These are phyloP conservation scores for Scrobipalpa costella DNA, from an alignment of 2,888 invertebrate genomes.

Conservation along the genomic window DNA sequence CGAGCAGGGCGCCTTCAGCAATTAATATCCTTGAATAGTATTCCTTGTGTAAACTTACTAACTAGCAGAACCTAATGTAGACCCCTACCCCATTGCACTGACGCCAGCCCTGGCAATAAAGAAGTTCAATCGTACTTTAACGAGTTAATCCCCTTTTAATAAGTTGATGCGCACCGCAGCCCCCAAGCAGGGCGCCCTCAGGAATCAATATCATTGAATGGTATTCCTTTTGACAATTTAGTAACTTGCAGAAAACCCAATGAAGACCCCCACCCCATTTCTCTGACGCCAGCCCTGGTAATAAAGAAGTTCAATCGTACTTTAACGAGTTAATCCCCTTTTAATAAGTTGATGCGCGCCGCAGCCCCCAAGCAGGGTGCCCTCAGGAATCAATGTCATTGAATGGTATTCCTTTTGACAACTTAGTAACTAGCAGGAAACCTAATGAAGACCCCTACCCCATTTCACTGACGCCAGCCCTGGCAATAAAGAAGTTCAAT, in stretches of 20 bases:
- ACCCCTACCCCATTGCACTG: neutral
- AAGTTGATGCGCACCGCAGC: conserved; percentile 66
- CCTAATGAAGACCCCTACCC: too few relatives aligned
- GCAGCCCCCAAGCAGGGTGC: conserved; percentile 47
- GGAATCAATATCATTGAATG: too few relatives aligned
- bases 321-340: conserved; percentile 76
- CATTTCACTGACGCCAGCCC: neutral
- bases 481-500: conserved; percentile 58
- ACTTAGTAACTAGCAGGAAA: too few relatives aligned
- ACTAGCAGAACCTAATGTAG: too few relatives aligned
- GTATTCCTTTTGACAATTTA: too few relatives aligned
- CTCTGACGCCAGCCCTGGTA: neutral
- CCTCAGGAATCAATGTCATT: too few relatives aligned
- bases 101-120: conserved; percentile 28
- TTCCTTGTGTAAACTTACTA: too few relatives aligned
- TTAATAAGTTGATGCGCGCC: conserved; percentile 73
- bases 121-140: conserved; percentile 74
- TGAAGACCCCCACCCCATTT: neutral
- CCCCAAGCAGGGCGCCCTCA: too few relatives aligned
- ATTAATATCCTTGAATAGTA: too few relatives aligned
- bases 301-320: conserved; percentile 67
- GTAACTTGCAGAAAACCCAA: too few relatives aligned
- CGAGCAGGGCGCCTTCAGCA: too few relatives aligned
- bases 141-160: conserved; percentile 76
- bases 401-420: too few relatives aligned